Evolutionary conservation across 2,797 vertebrate genomes (phyloP).

Genomic region (Glyptemys insculpta): DNA sequence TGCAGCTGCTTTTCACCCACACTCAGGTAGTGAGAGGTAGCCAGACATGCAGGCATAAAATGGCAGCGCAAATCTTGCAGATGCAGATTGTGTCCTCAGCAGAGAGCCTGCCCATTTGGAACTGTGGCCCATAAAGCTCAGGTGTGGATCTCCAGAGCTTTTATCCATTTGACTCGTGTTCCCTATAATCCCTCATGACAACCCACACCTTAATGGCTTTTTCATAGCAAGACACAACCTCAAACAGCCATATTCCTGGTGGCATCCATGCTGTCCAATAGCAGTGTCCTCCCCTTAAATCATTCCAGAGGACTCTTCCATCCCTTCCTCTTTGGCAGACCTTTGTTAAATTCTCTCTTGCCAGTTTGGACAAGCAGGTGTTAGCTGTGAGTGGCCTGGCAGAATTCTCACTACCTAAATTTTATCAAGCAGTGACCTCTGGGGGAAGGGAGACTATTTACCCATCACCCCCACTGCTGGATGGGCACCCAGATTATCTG

Average conservation of each 20-base stretch:
- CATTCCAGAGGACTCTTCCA: background rate
- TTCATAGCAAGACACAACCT: background rate
- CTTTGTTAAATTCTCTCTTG: background rate
- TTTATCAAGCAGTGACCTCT: slow-evolving; percentile 19
- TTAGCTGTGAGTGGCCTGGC: slow-evolving; percentile 41
- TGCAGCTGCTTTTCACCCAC: background rate
- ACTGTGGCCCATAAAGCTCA: background rate
- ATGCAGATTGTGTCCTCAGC: background rate
- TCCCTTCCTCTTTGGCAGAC: background rate
- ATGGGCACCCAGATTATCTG: slow-evolving; percentile 28
- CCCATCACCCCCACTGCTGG: background rate
- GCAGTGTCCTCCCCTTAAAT: background rate
- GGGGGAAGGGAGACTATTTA: background rate
- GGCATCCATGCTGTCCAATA: background rate
- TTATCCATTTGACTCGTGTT: background rate
- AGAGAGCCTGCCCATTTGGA: background rate
- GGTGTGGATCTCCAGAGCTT: background rate
- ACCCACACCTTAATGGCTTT: background rate
- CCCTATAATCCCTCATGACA: background rate
- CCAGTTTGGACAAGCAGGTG: background rate
- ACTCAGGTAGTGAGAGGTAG: background rate
- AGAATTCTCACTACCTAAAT: background rate
- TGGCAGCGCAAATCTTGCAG: background rate
- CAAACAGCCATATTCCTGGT: background rate
- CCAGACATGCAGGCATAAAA: background rate